phyloP scores from a whole-genome alignment of 2,888 invertebrate species.

The Tuberolachnus salignus region DNA sequence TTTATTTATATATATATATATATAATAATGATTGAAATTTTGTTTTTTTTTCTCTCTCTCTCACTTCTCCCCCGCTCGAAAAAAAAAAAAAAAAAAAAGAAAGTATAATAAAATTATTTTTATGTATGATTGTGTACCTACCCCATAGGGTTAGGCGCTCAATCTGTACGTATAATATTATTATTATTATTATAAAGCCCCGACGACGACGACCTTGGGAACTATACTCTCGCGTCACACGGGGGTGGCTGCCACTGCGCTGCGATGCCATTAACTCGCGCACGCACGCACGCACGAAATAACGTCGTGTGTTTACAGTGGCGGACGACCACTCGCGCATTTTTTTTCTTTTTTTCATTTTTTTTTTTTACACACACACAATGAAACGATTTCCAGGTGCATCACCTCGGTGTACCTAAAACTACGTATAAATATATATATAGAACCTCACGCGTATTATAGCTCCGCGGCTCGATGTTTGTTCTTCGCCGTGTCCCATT shows the following conservation, averaged over 20 bases:
- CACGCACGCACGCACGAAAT: not conserved
- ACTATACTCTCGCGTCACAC: not conserved
- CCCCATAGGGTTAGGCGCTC: not conserved
- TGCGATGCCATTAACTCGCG: slow-evolving; percentile 48
- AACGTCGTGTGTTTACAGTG: slow-evolving; percentile 14
- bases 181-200: slow-evolving; percentile 34
- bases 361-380: slow-evolving; percentile 28
- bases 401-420: not conserved
- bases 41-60: too few species aligned
- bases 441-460: not conserved
- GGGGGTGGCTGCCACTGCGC: slow-evolving; percentile 26
- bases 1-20: not conserved
- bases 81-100: too few species aligned
- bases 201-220: slow-evolving; percentile 48
- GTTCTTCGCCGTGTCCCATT: slow-evolving; percentile 54
- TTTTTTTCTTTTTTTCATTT: slow-evolving; percentile 14
- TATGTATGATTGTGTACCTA: not conserved
- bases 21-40: not conserved
- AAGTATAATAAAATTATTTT: too few species aligned
- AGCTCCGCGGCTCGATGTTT: slow-evolving; percentile 45
- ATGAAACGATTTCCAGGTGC: slow-evolving; percentile 47
- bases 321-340: too few species aligned
- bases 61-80: too few species aligned
- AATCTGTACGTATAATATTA: not conserved
- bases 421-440: not conserved